These are phyloP conservation scores for Enteromius trimaculatus DNA, from an alignment of 2,797 vertebrate species.

Conservation along the genomic window DNA sequence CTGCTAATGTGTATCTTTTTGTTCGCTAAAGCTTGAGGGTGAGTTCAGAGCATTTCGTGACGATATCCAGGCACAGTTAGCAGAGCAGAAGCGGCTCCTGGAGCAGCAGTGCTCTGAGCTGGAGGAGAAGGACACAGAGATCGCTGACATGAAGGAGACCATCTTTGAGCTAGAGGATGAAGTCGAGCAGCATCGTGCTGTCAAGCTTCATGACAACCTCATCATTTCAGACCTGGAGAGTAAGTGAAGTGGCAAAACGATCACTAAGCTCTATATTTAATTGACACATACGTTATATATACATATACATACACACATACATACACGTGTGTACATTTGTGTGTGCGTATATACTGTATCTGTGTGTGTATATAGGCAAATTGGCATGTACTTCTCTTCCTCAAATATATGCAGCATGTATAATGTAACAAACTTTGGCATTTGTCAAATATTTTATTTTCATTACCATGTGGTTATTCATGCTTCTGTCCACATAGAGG, in stretches of 20 bases:
- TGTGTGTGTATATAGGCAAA: background rate
- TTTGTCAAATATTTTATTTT: background rate
- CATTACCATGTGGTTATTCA: background rate
- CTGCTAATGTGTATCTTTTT: background rate
- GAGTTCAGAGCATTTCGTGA: conserved; percentile 83
- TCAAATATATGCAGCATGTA: background rate
- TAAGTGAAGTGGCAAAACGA: conserved; percentile 68
- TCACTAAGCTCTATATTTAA: background rate
- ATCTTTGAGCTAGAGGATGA: conserved; percentile 89
- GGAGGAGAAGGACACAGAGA: conserved; percentile 84
- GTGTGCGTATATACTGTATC: no score
- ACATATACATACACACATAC: no score
- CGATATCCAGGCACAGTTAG: conserved; percentile 84
- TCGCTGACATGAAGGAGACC: conserved; percentile 87
- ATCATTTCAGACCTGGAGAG: conserved; percentile 87
- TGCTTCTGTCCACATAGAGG: conserved; percentile 42
- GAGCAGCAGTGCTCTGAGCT: conserved; percentile 82
- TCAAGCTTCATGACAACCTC: conserved; percentile 89
- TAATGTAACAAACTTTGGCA: background rate
- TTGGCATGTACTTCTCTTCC: background rate
- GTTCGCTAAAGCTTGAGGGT: conserved; percentile 76
- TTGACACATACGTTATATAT: no score
- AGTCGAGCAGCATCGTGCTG: conserved; percentile 87
- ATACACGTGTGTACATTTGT: no score
- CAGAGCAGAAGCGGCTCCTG: conserved; percentile 80